Conservation (phyloP, 2,113 vertebrate genomes). For the zebrafish (Danio rerio) region DNA sequence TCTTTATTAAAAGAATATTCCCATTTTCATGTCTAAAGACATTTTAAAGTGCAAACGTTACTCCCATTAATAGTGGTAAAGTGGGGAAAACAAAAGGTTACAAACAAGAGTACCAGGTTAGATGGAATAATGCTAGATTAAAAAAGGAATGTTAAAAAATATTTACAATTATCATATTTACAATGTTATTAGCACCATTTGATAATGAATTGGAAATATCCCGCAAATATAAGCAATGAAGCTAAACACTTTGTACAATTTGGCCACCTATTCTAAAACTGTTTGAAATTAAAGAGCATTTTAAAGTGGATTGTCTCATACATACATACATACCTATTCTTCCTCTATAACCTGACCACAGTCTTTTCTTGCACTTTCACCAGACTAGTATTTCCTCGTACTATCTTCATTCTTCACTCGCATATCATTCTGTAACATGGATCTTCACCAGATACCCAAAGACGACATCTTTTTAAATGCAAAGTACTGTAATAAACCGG, state of each 20-base stretch:
- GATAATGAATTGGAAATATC: neutral
- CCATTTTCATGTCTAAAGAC: slow-evolving; percentile 61
- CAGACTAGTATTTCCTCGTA: neutral
- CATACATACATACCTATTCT: neutral
- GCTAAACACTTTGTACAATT: slow-evolving; percentile 53
- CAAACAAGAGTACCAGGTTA: neutral
- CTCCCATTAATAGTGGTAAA: slow-evolving; percentile 57
- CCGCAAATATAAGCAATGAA: slow-evolving; percentile 34
- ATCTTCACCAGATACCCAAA: neutral
- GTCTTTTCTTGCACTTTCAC: neutral
- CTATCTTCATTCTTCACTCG: neutral
- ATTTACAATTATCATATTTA: slow-evolving; percentile 29
- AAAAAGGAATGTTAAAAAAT: neutral
- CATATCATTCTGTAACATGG: neutral
- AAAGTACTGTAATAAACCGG: neutral
- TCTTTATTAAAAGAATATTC: slow-evolving; percentile 63
- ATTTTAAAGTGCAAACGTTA: slow-evolving; percentile 76
- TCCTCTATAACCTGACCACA: neutral
- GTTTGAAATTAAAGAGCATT: neutral
- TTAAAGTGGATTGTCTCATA: neutral
- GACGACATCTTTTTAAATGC: neutral
- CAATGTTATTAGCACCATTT: slow-evolving; percentile 43
- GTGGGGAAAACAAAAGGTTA: neutral
- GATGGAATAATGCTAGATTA: neutral
- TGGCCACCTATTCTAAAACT: slow-evolving; percentile 37